Evolutionary conservation across 2,797 vertebrate species (phyloP).

Genomic region (Eurystomus glaucurus): DNA sequence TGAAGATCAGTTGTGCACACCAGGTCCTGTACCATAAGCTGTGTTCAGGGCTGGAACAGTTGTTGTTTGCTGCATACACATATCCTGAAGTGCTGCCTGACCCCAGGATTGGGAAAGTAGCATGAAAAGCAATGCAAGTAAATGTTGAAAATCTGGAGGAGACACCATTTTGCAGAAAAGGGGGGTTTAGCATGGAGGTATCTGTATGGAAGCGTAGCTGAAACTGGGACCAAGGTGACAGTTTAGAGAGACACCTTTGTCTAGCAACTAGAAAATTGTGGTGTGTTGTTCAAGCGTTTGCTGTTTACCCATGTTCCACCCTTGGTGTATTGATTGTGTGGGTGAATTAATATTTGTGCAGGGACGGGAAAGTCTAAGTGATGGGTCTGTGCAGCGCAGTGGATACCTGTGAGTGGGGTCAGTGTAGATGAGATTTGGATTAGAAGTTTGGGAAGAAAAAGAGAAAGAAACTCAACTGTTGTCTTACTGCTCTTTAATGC

Average conservation of each 20-base stretch:
- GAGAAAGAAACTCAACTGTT: neutral
- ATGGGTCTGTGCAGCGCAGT: neutral
- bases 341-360: neutral
- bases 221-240: neutral
- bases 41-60: neutral
- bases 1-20: neutral
- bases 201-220: neutral
- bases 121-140: neutral
- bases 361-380: neutral
- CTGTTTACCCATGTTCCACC: neutral
- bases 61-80: neutral
- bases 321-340: neutral
- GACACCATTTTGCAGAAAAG: neutral
- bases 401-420: neutral
- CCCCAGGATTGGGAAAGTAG: neutral
- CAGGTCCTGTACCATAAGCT: neutral
- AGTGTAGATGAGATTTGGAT: neutral
- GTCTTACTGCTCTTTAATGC: neutral
- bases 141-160: neutral
- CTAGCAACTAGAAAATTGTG: neutral
- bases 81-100: neutral
- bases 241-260: neutral
- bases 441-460: neutral
- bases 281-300: neutral
- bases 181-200: fast-evolving